phyloP scores from a whole-genome alignment of 2,888 invertebrate genomes.

The Drosophila paranaensis region DNA sequence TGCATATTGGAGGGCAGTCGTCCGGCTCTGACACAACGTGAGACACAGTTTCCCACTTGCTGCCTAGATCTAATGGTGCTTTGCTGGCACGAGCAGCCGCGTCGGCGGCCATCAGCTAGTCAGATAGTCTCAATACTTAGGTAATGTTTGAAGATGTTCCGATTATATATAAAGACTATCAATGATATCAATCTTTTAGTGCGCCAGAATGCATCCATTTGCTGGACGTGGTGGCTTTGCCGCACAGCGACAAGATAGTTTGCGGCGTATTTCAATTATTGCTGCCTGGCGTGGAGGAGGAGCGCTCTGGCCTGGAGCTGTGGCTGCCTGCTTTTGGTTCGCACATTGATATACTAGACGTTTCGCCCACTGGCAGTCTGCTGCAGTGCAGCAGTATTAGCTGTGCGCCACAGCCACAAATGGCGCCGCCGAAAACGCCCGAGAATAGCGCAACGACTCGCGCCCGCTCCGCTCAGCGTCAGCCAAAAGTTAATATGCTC shows the following conservation, averaged over 20 bases:
- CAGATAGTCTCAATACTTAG: slow-evolving; percentile 95
- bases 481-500: slow-evolving; percentile 82
- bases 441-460: slow-evolving; percentile 57
- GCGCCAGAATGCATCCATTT: slow-evolving; percentile 97
- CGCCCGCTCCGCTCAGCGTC: slow-evolving; percentile 72
- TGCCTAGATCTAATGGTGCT: slow-evolving; percentile 97
- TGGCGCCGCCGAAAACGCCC: slow-evolving; percentile 59
- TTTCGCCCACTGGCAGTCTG: slow-evolving; percentile 86
- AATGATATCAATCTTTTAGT: slow-evolving; percentile 82
- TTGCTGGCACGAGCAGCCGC: slow-evolving; percentile 96
- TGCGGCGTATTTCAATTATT: slow-evolving; percentile 86
- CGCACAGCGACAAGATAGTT: slow-evolving; percentile 88
- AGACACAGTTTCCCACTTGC: slow-evolving; percentile 93
- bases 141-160: background rate
- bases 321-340: slow-evolving; percentile 91
- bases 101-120: slow-evolving; percentile 95
- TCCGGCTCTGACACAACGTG: slow-evolving; percentile 93
- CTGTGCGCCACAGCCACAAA: slow-evolving; percentile 78
- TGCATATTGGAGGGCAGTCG: slow-evolving; percentile 97
- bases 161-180: background rate
- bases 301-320: slow-evolving; percentile 88
- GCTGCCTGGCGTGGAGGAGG: slow-evolving; percentile 85
- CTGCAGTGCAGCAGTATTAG: slow-evolving; percentile 87
- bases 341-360: slow-evolving; percentile 87
- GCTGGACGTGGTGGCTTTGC: slow-evolving; percentile 91